These are phyloP conservation scores for Morus bassanus DNA, from an alignment of 2,797 vertebrate genomes.

Conservation along the genomic window DNA sequence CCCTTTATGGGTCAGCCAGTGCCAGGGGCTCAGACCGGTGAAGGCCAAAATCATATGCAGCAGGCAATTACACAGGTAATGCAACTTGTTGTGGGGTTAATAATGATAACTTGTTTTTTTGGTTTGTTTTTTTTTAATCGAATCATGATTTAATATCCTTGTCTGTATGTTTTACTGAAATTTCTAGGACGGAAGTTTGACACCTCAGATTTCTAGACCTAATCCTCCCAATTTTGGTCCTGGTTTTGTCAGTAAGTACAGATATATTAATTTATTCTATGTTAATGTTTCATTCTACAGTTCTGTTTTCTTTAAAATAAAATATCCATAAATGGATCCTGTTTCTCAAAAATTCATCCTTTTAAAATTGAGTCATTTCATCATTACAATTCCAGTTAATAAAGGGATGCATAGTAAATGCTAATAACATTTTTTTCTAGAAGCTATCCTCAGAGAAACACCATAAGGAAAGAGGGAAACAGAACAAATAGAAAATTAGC, in stretches of 20 bases:
- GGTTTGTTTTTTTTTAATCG: neutral
- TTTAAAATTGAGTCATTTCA: neutral
- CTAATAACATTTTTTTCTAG: too few species aligned
- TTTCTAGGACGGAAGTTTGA: constrained; percentile 89
- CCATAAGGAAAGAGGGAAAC: too few species aligned
- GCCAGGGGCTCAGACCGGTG: too few species aligned
- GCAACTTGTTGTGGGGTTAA: neutral
- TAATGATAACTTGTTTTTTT: neutral
- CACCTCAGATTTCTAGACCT: constrained; percentile 89
- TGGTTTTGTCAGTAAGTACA: constrained; percentile 96
- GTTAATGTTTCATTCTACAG: neutral
- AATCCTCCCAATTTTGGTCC: constrained; percentile 96
- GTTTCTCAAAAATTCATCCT: neutral
- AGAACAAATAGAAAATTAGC: too few species aligned
- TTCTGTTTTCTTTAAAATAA: neutral
- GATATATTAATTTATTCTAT: constrained; percentile 6
- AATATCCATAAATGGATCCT: neutral
- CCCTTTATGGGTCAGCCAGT: too few species aligned
- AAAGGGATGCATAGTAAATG: neutral
- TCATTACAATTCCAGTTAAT: neutral
- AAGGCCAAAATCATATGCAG: too few species aligned
- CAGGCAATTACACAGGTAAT: constrained; percentile 90
- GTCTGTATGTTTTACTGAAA: constrained; percentile 59
- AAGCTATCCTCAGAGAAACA: too few species aligned
- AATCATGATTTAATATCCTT: constrained; percentile 52